Evolutionary conservation across 1,140 invertebrate genomes (phyloP), one percentile per base, ranked within the genome.

Genomic region (Hypothenemus hampei): DNA sequence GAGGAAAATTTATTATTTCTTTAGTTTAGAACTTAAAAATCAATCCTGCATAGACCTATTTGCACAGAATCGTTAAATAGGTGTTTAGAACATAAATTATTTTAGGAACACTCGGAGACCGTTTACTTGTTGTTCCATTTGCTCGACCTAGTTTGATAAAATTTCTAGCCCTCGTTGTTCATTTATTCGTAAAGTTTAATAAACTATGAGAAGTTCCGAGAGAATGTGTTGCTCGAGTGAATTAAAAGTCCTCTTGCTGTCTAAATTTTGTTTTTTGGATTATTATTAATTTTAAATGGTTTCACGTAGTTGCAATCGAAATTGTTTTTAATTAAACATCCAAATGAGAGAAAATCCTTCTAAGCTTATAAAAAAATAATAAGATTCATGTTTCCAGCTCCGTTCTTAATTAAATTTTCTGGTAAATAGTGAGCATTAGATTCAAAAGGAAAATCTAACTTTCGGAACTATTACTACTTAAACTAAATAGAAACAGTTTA

Each of bases 401-500:
- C 35, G 15, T 8, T n/a, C 20, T 46, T 46, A 54, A 39, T 45
- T 46, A 26, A 45, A 44, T 54, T 37, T 54, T 54, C 52, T 8
- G 15, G 7, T 16, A 19, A 24, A 45, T 36, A 54, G 37, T 40
- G 22, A 22, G 47, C 46, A 54, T 35, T 54, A 47, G 44, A 15
- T 37, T 33, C 23, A 21, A 40, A 39, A n/a, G 43, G 35, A 26
- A 26, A 36, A 39, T 54, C 31, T 29, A 29, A 22, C 33, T 26
- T 26, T 43, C 37, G 18, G 48, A 52, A 52, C 37, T 37, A 35
- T 23, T 23, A 13, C 43, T 54, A n/a, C n/a, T n/a, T 46, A 40
- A 20, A 54, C 44, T 37, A 48, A 56, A 48, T 48, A 48, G 45
- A 48, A 56, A 56, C 53, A 39, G 43, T 40, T 56, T 41, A 6